Conservation (phyloP, 2,113 vertebrate species). For the Psephotus haematonotus region DNA sequence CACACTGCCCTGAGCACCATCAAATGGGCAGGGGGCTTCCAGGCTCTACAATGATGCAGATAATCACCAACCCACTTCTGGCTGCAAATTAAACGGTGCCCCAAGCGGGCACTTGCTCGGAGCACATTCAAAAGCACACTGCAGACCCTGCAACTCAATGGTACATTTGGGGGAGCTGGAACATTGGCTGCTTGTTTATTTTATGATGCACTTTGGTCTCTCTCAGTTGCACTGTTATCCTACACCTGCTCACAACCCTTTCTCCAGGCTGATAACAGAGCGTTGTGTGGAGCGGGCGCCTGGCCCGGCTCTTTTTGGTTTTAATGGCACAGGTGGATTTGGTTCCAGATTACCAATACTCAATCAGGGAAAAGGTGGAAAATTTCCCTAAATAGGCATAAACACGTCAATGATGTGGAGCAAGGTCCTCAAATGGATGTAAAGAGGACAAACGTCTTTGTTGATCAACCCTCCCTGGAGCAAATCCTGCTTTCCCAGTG, state of each 20-base stretch:
- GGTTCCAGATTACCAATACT: not conserved
- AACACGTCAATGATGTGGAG: not conserved
- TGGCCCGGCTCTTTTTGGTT: not conserved
- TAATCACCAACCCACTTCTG: not conserved
- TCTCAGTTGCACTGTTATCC: constrained; percentile 59
- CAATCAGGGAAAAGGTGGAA: constrained; percentile 5
- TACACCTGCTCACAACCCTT: constrained; percentile 51
- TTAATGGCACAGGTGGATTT: not conserved
- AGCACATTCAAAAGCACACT: not conserved
- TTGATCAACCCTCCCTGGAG: not conserved
- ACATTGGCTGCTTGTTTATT: constrained; percentile 42
- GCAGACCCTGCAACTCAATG: not conserved
- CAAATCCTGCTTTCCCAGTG: not conserved
- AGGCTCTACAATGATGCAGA: not conserved
- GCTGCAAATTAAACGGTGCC: not conserved
- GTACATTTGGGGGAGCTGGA: constrained; percentile 34
- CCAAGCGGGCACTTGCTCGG: not conserved
- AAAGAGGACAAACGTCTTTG: not conserved
- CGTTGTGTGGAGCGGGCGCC: not conserved
- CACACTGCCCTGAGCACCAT: not conserved
- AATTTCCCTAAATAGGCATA: not conserved
- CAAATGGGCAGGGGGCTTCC: rapidly evolving
- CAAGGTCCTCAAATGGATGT: not conserved
- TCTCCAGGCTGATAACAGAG: constrained; percentile 27
- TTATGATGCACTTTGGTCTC: constrained; percentile 66